Percentiles rank a stretch among this genome's conserved stretches.
phyloP scores from a whole-genome alignment of 2,888 invertebrate species.

The Syrista parreyssii region DNA sequence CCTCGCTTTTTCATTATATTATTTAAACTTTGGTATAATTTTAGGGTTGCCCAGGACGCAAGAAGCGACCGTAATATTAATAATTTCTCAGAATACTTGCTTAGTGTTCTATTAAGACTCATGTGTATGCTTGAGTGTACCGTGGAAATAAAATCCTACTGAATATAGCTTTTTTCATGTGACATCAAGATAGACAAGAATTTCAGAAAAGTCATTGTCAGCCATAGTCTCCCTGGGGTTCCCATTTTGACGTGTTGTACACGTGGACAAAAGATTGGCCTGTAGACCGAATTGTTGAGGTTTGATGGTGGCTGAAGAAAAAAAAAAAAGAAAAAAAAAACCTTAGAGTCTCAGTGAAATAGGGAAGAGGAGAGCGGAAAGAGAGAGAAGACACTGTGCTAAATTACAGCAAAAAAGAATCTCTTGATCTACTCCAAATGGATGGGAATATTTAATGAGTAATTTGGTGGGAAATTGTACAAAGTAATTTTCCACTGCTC shows the following conservation, averaged over 20 bases:
- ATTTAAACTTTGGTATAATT: background rate
- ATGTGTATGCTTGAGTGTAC: background rate
- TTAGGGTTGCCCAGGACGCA: background rate
- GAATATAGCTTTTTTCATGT: background rate
- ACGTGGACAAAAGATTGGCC: background rate
- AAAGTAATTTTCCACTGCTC: background rate
- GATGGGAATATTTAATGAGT: too few species aligned
- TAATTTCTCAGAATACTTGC: background rate
- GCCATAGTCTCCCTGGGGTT: background rate
- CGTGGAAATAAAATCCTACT: background rate
- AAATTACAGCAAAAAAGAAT: background rate
- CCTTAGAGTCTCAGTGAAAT: background rate
- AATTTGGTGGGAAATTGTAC: background rate
- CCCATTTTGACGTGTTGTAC: background rate
- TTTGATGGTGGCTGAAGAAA: background rate
- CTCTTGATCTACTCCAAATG: too few species aligned
- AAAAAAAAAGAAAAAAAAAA: background rate
- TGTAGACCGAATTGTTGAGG: background rate
- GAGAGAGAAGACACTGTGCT: background rate
- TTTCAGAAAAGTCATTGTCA: background rate
- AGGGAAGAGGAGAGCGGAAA: fast-evolving
- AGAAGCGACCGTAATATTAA: background rate
- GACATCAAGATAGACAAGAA: background rate
- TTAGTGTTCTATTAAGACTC: background rate
- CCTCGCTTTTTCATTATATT: background rate